Evolutionary conservation across 2,113 vertebrate species (phyloP), one percentile per base, ranked within the genome.

Genomic region (Corythornis madagascariensis): DNA sequence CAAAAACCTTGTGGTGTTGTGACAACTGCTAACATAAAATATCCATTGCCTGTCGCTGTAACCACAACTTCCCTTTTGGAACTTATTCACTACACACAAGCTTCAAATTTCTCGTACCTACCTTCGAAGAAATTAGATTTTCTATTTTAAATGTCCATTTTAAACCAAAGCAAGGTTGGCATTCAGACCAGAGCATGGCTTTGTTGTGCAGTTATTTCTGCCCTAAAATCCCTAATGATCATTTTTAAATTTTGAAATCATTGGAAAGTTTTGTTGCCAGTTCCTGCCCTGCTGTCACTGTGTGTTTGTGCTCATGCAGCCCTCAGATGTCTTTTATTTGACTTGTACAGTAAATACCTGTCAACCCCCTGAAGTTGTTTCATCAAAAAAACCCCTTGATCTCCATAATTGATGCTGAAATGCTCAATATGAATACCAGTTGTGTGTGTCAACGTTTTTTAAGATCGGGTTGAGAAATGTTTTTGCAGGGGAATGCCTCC

Each of bases 301-400:
- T 0, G 0, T 8, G 67, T 92, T 85, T 93, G 84, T 52, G 87
- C 52, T 94, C 55, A 56, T 67, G 60, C 67, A 74, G 75, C 56
- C 60, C 78, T 83, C 78, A 43, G 60, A 80, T 93, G 64, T 80
- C 89, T 93, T 87, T 93, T 76, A 76, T 95, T 94, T 93, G 92
- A 90, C 91, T 94, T 47, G 74, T 89, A 80, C 89, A 83, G 89
- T 94, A 93, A 95, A 94, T 94, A 92, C 89, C 79, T 94, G 95
- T 81, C 92, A 96, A 71, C 40, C 14, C 50, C 60, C 52, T 77
- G 72, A 89, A 89, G 67, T 7, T 63, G 31, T 85, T 94, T 83
- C 55, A 83, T 91, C 43, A 80, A 20, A 85, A 78, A 88, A 56
- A 1, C 0, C 14, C 71, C 75, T 96, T 95, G 87, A 96, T 96